phyloP scores from a whole-genome alignment of 2,113 vertebrate species.

The Petrocephalus zakoni region DNA sequence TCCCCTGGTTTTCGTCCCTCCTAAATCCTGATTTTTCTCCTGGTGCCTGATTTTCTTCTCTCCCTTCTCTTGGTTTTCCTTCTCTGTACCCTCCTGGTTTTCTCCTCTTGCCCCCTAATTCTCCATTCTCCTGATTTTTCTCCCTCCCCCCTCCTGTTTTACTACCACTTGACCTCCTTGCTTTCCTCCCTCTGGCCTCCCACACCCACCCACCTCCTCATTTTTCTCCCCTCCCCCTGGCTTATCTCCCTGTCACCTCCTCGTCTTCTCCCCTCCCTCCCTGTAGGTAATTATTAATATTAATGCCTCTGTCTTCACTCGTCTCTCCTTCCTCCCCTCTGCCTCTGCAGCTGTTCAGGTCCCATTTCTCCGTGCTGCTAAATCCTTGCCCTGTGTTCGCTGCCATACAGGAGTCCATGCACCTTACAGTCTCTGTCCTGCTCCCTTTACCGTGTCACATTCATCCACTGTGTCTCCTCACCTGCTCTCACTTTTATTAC shows the following conservation, averaged over 20 bases:
- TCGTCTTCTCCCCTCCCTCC: constrained; percentile 25
- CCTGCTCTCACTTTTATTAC: constrained; percentile 54
- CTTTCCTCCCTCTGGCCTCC: not conserved
- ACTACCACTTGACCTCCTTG: not conserved
- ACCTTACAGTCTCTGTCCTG: constrained; percentile 58
- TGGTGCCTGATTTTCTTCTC: not conserved
- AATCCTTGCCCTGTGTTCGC: constrained; percentile 58
- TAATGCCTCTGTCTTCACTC: constrained; percentile 43
- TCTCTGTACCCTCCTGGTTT: not conserved
- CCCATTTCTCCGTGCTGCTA: constrained; percentile 68
- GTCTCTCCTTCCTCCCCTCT: constrained; percentile 38
- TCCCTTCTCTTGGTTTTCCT: not conserved
- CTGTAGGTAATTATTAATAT: constrained; percentile 61
- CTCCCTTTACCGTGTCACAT: constrained; percentile 38
- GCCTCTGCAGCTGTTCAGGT: constrained; percentile 57
- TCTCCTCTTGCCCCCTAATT: not conserved
- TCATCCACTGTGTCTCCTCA: constrained; percentile 50
- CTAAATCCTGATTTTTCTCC: no score
- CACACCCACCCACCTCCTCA: not conserved
- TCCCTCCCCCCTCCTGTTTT: not conserved
- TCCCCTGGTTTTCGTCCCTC: not conserved
- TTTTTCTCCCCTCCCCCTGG: not conserved
- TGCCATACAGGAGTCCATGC: constrained; percentile 64
- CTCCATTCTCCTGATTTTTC: not conserved
- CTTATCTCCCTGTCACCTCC: not conserved